Percentiles rank a stretch among this genome's conserved stretches.
Evolutionary conservation across 2,888 invertebrate species (phyloP).

Genomic region (Oasisia sp.): DNA sequence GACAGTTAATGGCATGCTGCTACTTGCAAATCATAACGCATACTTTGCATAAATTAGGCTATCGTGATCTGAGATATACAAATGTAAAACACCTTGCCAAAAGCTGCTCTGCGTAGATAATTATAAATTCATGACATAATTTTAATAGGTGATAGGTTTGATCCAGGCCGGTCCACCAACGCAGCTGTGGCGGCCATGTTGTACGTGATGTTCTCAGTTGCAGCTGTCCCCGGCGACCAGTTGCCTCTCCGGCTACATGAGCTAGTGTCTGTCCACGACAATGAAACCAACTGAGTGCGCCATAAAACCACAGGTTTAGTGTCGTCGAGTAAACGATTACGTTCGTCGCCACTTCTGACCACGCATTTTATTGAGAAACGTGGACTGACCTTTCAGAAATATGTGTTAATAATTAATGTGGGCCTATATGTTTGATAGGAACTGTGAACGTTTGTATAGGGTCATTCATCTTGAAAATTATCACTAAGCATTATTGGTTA

Average conservation of each 20-base stretch:
- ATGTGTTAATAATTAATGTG: background rate
- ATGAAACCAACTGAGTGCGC: background rate
- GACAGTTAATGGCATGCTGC: too few species aligned
- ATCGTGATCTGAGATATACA: too few species aligned
- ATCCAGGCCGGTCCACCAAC: background rate
- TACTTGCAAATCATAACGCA: too few species aligned
- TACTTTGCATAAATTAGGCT: too few species aligned
- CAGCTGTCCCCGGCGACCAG: background rate
- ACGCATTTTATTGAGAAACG: background rate
- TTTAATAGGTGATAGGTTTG: background rate
- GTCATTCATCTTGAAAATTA: too few species aligned
- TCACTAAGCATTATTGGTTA: too few species aligned
- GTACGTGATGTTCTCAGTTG: background rate
- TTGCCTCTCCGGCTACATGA: background rate
- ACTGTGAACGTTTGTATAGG: background rate
- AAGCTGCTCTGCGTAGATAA: too few species aligned
- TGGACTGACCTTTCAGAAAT: background rate
- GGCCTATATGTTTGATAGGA: background rate
- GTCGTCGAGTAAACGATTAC: background rate
- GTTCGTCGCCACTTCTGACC: background rate
- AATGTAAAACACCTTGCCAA: too few species aligned
- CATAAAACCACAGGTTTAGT: background rate
- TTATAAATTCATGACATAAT: too few species aligned
- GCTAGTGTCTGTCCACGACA: background rate
- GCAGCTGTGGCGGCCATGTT: background rate